These are phyloP conservation scores for Thymelicus acteon DNA, from an alignment of 2,888 invertebrate species.

Conservation along the genomic window DNA sequence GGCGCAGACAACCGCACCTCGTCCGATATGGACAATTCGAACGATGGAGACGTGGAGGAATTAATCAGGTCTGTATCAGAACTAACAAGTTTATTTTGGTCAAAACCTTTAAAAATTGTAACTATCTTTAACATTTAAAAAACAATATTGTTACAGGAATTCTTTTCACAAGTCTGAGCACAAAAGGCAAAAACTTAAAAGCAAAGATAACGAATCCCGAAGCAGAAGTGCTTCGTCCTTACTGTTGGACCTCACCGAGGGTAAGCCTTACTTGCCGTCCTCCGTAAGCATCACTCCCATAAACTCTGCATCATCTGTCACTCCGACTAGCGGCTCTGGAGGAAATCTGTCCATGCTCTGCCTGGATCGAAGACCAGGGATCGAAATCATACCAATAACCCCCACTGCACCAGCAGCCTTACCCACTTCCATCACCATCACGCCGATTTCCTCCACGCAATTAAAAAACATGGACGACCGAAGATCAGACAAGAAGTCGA, in stretches of 20 bases:
- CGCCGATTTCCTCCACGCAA: slow-evolving; percentile 89
- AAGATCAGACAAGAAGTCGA: slow-evolving; percentile 77
- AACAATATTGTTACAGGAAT: slow-evolving; percentile 68
- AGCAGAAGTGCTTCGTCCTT: slow-evolving; percentile 70
- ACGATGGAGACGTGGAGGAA: slow-evolving; percentile 86
- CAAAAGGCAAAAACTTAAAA: slow-evolving; percentile 86
- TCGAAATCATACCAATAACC: slow-evolving; percentile 93
- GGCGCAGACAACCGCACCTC: slow-evolving; percentile 71
- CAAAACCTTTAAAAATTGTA: not conserved
- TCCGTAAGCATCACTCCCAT: slow-evolving; percentile 83
- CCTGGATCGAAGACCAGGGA: slow-evolving; percentile 89
- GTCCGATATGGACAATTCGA: slow-evolving; percentile 86
- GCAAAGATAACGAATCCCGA: slow-evolving; percentile 80
- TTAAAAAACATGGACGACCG: slow-evolving; percentile 77
- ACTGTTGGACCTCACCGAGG: slow-evolving; percentile 84
- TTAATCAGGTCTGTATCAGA: slow-evolving; percentile 74
- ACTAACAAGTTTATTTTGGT: not conserved
- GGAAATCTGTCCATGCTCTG: slow-evolving; percentile 85
- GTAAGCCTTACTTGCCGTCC: slow-evolving; percentile 80
- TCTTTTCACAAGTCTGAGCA: slow-evolving; percentile 85
- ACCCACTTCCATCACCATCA: slow-evolving; percentile 94
- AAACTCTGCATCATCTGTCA: slow-evolving; percentile 79
- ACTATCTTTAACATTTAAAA: no score
- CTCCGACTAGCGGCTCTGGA: slow-evolving; percentile 87
- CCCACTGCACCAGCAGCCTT: slow-evolving; percentile 86